These are phyloP conservation scores for Chaenocephalus aceratus DNA, from an alignment of 2,113 vertebrate genomes.

Conservation along the genomic window DNA sequence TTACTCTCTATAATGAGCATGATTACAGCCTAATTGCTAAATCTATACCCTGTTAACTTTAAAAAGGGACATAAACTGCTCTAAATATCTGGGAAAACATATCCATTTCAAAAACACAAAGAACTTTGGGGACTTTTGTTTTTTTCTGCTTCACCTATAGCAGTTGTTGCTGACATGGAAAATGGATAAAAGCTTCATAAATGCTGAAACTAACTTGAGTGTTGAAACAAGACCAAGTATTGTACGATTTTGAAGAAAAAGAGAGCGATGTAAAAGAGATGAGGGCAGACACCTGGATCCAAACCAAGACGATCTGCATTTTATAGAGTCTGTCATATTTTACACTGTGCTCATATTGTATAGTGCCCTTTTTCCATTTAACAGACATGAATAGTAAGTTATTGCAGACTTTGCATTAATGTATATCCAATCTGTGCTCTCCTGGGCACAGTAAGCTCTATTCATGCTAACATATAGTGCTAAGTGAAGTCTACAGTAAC, in stretches of 20 bases:
- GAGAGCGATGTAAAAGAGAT: conserved; percentile 7
- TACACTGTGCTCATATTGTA: conserved; percentile 57
- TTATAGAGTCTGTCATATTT: conserved; percentile 67
- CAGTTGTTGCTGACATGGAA: conserved; percentile 32
- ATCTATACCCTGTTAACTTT: conserved; percentile 86
- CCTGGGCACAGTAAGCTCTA: conserved; percentile 59
- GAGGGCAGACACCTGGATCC: conserved; percentile 38
- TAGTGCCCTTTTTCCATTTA: conserved; percentile 58
- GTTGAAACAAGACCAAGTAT: background rate
- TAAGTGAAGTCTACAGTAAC: conserved; percentile 34
- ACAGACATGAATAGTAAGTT: conserved; percentile 73
- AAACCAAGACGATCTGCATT: conserved; percentile 58
- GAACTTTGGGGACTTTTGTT: conserved; percentile 52
- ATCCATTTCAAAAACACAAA: conserved; percentile 78
- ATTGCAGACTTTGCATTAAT: conserved; percentile 64
- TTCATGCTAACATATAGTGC: conserved; percentile 69
- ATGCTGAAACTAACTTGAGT: background rate
- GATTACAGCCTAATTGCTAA: conserved; percentile 87
- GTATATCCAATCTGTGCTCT: conserved; percentile 74
- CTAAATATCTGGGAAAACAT: conserved; percentile 86
- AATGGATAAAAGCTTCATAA: background rate
- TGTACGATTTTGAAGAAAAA: background rate
- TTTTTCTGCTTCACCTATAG: conserved; percentile 43
- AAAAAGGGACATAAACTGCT: conserved; percentile 81
- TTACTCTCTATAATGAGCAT: conserved; percentile 86